Base-by-base conservation (phyloP, 2,113 vertebrate genomes). In the Castor canadensis region DNA sequence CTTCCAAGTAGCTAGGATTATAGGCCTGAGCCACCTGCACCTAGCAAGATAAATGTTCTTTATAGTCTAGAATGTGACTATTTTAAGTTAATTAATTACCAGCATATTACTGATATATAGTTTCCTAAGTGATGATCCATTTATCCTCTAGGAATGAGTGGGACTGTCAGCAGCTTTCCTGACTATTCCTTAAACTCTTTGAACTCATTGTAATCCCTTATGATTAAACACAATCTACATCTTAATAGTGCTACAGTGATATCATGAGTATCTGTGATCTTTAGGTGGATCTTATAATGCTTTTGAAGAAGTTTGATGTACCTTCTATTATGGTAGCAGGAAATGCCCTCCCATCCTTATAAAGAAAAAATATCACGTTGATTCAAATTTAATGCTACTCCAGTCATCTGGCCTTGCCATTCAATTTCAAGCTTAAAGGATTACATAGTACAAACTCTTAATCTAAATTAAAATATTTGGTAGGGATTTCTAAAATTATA, bases 341-440 rank as follows among this genome's bases (percentile, higher is more conserved):
- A 94, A 80, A 52, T 67, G 43, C 22, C 82, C 22, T 89, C 16
- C 3, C 20, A 64, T 77, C 2, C 6, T 49, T 64, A 62, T n/a
- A 9, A 92, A 81, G 17, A 89, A 86, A 43, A 7, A 49, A 15
- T 9, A 24, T 71, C 58, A 56, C 49, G 26, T 90, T 90, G 62
- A 87, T 24, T 72, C 28, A 87, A 38, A 77, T 40, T 89, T 86
- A 10, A 49, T 11, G n/a, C 10, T 30, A 45, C 66, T 69, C 30
- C 7, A 89, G 26, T 7, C 22, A 84, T 69, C 12, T 76, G 13
- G 32, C 35, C 45, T 49, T 43, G 12, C 6, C 58, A 35, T 79
- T 93, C 47, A 83, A 66, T 94, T 80, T 83, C 60, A 86, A 93
- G 47, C 32, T 66, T 71, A 58, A 84, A 67, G 49, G 10, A 64